Percentiles rank a stretch among this genome's conserved stretches.
phyloP scores from a whole-genome alignment of 2,113 vertebrate species.

The Phalacrocorax brasilianus region DNA sequence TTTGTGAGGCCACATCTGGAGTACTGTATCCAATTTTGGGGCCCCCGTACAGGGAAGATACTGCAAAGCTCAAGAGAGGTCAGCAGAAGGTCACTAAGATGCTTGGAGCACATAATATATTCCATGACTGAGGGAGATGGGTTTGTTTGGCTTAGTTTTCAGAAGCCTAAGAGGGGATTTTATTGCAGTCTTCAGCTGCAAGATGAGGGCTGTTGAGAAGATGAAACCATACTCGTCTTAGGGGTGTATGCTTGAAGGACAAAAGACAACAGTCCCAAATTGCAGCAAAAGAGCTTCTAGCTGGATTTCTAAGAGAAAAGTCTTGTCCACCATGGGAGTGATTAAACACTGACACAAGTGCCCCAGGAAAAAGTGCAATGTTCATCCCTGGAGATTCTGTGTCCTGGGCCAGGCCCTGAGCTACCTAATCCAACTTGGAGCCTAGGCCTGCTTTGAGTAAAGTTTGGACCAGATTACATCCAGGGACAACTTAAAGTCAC shows the following conservation, averaged over 20 bases:
- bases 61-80: background rate
- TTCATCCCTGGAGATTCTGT: background rate
- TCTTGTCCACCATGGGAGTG: accelerated
- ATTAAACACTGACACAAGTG: background rate
- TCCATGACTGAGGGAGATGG: background rate
- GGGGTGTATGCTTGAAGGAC: background rate
- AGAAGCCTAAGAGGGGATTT: background rate
- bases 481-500: background rate
- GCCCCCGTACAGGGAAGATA: background rate
- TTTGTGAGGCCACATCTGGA: background rate
- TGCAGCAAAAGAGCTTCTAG: background rate
- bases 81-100: background rate
- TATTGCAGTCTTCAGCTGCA: background rate
- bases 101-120: background rate
- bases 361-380: background rate
- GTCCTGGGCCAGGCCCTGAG: background rate
- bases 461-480: background rate
- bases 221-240: background rate
- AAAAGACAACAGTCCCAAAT: background rate
- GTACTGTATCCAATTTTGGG: background rate
- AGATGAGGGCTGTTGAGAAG: background rate
- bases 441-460: background rate
- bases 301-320: background rate
- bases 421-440: background rate
- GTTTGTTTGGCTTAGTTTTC: background rate